Evolutionary conservation across 1,140 invertebrate genomes (phyloP).

Genomic region (Luehdorfia chinensis): DNA sequence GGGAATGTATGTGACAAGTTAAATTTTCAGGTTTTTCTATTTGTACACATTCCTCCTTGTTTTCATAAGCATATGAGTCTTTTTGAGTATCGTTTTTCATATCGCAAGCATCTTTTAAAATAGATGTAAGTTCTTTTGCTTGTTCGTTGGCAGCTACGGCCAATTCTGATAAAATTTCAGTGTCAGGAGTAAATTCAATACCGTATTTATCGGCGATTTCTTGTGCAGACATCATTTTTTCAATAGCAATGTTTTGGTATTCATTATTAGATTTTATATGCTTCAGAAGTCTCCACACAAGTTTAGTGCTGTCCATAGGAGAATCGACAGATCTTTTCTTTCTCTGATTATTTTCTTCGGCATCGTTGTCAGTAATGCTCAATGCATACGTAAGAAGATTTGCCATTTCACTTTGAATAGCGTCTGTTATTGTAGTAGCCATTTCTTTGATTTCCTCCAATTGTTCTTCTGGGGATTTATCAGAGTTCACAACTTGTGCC

Average conservation of each 20-base stretch:
- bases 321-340: constrained; percentile 50
- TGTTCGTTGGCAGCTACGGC: constrained; percentile 57
- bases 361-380: constrained; percentile 27
- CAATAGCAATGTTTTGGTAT: constrained; percentile 66
- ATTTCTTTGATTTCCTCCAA: constrained; percentile 60
- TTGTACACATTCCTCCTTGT: constrained; percentile 11
- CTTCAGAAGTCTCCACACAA: constrained; percentile 57
- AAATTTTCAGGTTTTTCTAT: constrained; percentile 24
- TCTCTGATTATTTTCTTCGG: constrained; percentile 33
- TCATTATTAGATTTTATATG: constrained; percentile 68
- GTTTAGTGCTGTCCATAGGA: constrained; percentile 54
- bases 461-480: constrained; percentile 57
- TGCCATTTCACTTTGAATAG: constrained; percentile 54
- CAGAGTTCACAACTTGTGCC: constrained; percentile 41
- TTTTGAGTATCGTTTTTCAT: constrained; percentile 31
- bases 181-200: constrained; percentile 57
- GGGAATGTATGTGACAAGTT: constrained; percentile 4
- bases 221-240: constrained; percentile 71
- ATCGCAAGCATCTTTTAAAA: constrained; percentile 47
- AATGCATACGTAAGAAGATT: constrained; percentile 51
- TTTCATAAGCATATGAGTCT: constrained; percentile 22
- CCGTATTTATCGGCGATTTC: constrained; percentile 68
- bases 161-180: constrained; percentile 55
- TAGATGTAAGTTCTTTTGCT: constrained; percentile 49
- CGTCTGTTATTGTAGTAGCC: constrained; percentile 46